phyloP scores from a whole-genome alignment of 2,113 vertebrate species.

The Chloropsis cyanopogon region DNA sequence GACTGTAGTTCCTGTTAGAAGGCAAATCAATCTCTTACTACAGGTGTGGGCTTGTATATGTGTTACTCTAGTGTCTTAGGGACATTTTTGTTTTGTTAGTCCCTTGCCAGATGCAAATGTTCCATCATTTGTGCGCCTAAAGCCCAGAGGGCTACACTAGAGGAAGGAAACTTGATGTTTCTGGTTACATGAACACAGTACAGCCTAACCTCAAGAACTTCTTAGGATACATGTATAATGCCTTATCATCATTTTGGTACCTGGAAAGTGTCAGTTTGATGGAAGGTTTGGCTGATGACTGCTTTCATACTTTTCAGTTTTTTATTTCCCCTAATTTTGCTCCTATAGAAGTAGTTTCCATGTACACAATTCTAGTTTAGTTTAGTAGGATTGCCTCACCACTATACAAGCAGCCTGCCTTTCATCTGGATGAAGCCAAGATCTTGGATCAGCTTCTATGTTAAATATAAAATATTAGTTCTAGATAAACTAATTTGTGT shows the following conservation, averaged over 20 bases:
- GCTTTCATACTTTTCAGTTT: neutral
- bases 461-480: slow-evolving; percentile 22
- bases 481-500: slow-evolving; percentile 22
- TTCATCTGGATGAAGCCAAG: slow-evolving; percentile 3
- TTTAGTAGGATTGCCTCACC: neutral
- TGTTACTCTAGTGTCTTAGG: neutral
- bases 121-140: neutral
- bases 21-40: neutral
- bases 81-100: neutral
- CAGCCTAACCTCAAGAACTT: neutral
- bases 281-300: neutral
- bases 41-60: neutral
- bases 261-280: neutral
- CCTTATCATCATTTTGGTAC: neutral
- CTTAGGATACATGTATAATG: neutral
- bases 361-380: neutral
- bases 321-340: slow-evolving; percentile 14
- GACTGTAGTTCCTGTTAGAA: neutral
- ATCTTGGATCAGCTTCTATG: neutral
- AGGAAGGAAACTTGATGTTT: neutral
- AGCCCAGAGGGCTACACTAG: neutral
- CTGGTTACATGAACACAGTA: neutral
- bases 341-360: slow-evolving; percentile 15
- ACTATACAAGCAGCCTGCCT: neutral
- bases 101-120: neutral